A percentile compares a stretch with the other conserved stretches of the same genome.
Conservation (phyloP, 2,888 invertebrate genomes). For the Cerastoderma edule region DNA sequence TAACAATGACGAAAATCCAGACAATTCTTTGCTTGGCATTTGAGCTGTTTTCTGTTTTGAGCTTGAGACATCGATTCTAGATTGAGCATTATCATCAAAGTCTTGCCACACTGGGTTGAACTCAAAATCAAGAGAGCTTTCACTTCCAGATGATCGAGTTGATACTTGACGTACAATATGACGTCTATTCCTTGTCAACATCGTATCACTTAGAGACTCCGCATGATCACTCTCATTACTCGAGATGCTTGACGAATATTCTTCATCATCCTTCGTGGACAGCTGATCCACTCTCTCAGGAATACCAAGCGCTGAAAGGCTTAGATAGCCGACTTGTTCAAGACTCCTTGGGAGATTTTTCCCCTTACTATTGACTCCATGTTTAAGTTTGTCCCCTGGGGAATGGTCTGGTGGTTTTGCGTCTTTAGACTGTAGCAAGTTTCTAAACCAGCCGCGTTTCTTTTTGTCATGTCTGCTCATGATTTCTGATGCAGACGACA, state of each 20-base stretch:
- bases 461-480: conserved; percentile 67
- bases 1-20: conserved; percentile 35
- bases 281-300: conserved; percentile 24
- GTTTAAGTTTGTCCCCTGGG: neutral
- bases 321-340: conserved; percentile 52
- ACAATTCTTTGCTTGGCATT: conserved; percentile 17
- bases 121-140: conserved; percentile 44
- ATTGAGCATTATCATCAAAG: conserved; percentile 4
- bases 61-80: neutral
- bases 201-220: conserved; percentile 22
- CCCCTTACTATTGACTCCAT: neutral
- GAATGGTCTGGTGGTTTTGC: conserved; percentile 14
- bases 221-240: conserved; percentile 54
- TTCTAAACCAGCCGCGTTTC: conserved; percentile 55
- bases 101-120: conserved; percentile 40
- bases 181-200: conserved; percentile 1
- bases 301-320: conserved; percentile 37
- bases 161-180: conserved; percentile 27
- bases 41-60: conserved; percentile 4
- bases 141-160: conserved; percentile 44
- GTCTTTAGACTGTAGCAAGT: conserved; percentile 37
- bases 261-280: conserved; percentile 34
- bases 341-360: conserved; percentile 43
- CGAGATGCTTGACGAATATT: conserved; percentile 45
- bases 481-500: conserved; percentile 67